These are phyloP conservation scores for Mallotus villosus DNA, from an alignment of 2,797 vertebrate species.

Conservation along the genomic window DNA sequence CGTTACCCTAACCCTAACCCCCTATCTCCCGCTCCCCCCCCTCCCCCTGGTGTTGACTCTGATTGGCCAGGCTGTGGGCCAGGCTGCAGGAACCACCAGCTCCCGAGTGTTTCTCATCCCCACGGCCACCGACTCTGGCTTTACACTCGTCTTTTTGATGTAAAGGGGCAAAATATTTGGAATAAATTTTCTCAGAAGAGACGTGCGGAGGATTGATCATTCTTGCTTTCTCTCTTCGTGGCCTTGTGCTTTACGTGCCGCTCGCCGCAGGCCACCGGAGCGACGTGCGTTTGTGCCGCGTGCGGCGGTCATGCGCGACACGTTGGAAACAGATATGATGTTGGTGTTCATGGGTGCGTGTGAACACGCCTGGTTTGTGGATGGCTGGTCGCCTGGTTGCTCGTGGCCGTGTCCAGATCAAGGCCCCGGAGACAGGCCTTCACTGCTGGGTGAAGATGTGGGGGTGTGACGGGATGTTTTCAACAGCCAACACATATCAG, in stretches of 20 bases:
- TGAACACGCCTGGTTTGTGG: not conserved
- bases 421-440: too few species aligned
- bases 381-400: not conserved
- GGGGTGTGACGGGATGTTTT: too few species aligned
- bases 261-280: too few species aligned
- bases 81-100: slow-evolving; percentile 2
- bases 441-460: too few species aligned
- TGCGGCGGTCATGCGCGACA: not conserved
- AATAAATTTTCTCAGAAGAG: slow-evolving; percentile 51
- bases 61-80: not conserved
- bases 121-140: slow-evolving; percentile 38
- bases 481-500: too few species aligned
- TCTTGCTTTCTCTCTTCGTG: not conserved
- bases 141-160: slow-evolving; percentile 39
- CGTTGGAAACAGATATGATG: slow-evolving; percentile 14
- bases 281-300: too few species aligned
- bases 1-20: not conserved
- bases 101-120: slow-evolving; percentile 22
- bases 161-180: slow-evolving; percentile 38
- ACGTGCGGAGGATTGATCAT: slow-evolving; percentile 1
- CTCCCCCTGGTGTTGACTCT: not conserved
- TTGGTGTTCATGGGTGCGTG: slow-evolving; percentile 12
- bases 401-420: too few species aligned
- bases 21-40: not conserved
- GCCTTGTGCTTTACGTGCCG: not conserved